Evolutionary conservation across 2,888 invertebrate genomes (phyloP).

Genomic region (Ochropleura plecta): DNA sequence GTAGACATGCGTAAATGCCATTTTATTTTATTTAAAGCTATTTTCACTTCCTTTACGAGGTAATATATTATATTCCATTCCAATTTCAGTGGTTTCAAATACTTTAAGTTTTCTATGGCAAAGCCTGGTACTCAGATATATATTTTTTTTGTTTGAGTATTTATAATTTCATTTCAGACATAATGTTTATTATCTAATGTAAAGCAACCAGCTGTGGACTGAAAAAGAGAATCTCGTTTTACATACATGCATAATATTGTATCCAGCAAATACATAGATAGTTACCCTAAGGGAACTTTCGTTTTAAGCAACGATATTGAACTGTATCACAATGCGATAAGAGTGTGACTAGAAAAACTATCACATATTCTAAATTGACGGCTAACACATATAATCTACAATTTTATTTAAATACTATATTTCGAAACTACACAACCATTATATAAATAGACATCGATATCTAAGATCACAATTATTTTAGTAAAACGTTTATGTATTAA

Average conservation of each 20-base stretch:
- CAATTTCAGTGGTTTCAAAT: background rate
- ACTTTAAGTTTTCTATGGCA: background rate
- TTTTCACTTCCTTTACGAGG: constrained; percentile 21
- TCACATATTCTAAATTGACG: constrained; percentile 48
- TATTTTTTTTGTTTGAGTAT: background rate
- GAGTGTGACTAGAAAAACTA: constrained; percentile 56
- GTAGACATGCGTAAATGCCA: background rate
- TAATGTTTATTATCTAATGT: constrained; percentile 1
- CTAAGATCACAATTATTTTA: constrained; percentile 64
- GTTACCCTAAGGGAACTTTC: background rate
- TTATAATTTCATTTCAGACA: background rate
- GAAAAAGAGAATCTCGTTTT: background rate
- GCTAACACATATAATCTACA: constrained; percentile 50
- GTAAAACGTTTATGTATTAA: constrained; percentile 38
- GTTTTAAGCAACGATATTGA: background rate
- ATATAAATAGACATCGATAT: constrained; percentile 77
- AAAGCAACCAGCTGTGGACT: background rate
- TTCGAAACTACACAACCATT: constrained; percentile 72
- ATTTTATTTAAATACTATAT: constrained; percentile 39
- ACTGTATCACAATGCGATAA: constrained; percentile 8
- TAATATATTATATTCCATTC: background rate
- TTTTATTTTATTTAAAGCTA: constrained; percentile 31
- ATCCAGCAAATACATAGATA: background rate
- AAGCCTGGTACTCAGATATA: background rate
- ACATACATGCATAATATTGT: background rate